These are phyloP conservation scores for Dermolepida albohirtum DNA, from an alignment of 2,888 invertebrate genomes.

Conservation along the genomic window DNA sequence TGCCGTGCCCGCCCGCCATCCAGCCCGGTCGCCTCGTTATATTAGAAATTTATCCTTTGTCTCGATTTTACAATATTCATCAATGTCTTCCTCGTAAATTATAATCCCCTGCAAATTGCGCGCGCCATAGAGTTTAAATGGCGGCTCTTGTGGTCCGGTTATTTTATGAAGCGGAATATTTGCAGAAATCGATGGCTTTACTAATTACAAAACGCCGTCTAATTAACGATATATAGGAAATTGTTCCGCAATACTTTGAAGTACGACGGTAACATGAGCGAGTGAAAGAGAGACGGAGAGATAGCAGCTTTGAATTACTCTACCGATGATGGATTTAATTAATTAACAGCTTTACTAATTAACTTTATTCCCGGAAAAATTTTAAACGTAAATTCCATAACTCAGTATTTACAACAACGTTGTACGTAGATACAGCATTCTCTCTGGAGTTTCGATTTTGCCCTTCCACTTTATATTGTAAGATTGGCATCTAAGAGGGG, in stretches of 20 bases:
- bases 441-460: constrained; percentile 11
- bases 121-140: constrained; percentile 50
- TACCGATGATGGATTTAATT: constrained; percentile 64
- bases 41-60: constrained; percentile 63
- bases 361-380: constrained; percentile 55
- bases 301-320: constrained; percentile 58
- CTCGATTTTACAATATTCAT: constrained; percentile 57
- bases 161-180: constrained; percentile 61
- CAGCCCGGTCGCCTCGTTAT: constrained; percentile 32
- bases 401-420: constrained; percentile 40
- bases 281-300: constrained; percentile 7
- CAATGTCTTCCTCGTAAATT: constrained; percentile 56
- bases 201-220: constrained; percentile 64
- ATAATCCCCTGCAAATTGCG: constrained; percentile 56
- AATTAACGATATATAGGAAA: constrained; percentile 66
- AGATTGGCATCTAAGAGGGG: constrained; percentile 14
- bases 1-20: constrained; percentile 46
- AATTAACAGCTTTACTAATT: constrained; percentile 65
- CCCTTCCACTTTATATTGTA: constrained; percentile 7
- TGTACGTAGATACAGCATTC: constrained; percentile 16
- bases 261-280: constrained; percentile 49
- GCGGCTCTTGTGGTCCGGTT: constrained; percentile 55
- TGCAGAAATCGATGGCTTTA: constrained; percentile 62
- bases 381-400: constrained; percentile 45
- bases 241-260: constrained; percentile 66